A percentile compares a stretch with the other conserved stretches of the same genome.
These are phyloP conservation scores for Cliona cf. orientalis DNA, from an alignment of 37 sponge, comb jelly and placozoan species.

Conservation along the genomic window DNA sequence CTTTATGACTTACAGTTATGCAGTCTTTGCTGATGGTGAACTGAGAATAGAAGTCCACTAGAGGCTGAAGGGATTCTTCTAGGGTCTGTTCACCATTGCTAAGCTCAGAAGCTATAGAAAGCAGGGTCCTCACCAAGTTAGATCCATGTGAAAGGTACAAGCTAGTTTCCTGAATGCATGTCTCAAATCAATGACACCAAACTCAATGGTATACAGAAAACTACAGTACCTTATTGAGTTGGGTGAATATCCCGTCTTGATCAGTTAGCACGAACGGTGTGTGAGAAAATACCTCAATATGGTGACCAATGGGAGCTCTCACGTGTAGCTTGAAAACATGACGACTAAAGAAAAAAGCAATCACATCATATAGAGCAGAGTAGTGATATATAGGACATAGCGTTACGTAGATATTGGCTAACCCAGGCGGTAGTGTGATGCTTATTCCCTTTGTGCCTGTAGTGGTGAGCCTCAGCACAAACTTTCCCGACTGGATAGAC, in stretches of 20 bases:
- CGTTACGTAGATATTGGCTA: background rate
- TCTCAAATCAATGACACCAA: background rate
- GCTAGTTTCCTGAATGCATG: background rate
- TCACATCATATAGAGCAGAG: too few relatives aligned
- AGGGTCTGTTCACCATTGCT: background rate
- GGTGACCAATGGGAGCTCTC: constrained; percentile 63
- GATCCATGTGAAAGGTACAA: constrained; percentile 11
- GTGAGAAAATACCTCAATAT: constrained; percentile 66
- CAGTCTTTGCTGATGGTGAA: background rate
- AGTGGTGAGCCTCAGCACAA: constrained; percentile 48
- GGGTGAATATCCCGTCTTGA: constrained; percentile 36
- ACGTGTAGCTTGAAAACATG: constrained; percentile 58
- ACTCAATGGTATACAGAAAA: background rate
- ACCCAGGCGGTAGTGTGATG: constrained; percentile 68
- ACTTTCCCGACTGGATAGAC: constrained; percentile 15
- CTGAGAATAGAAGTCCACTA: background rate
- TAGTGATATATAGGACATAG: too few relatives aligned
- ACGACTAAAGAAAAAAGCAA: constrained; percentile 15
- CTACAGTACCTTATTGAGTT: constrained; percentile 54
- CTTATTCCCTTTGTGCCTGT: constrained; percentile 40
- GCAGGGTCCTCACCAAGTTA: background rate
- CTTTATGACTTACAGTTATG: background rate
- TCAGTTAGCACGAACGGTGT: constrained; percentile 41
- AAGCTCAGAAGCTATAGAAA: background rate
- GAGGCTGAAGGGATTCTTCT: constrained; percentile 6